These are phyloP conservation scores for Malurus cyaneus DNA, from an alignment of 2,113 vertebrate species.

Conservation along the genomic window DNA sequence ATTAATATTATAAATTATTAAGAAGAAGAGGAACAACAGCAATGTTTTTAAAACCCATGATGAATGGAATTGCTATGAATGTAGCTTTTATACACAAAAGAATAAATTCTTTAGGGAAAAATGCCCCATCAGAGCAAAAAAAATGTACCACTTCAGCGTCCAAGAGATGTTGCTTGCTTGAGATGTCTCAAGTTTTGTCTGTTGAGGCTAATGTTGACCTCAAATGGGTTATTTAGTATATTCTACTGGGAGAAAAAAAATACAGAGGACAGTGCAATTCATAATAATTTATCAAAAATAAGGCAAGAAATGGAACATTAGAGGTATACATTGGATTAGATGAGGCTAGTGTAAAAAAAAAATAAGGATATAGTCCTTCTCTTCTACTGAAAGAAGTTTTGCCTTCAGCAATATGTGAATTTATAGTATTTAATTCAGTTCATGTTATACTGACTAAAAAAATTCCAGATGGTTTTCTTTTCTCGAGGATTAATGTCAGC, in stretches of 20 bases:
- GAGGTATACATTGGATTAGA: neutral
- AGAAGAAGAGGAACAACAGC: neutral
- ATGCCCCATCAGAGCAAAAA: neutral
- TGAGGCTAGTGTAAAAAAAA: neutral
- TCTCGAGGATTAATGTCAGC: constrained; percentile 8
- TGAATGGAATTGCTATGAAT: neutral
- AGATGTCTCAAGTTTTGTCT: neutral
- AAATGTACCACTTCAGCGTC: neutral
- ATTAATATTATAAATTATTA: neutral
- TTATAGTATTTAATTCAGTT: neutral
- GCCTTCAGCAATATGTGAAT: neutral
- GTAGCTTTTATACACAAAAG: neutral
- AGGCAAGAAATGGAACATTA: neutral
- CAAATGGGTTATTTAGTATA: neutral
- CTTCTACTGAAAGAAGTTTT: neutral
- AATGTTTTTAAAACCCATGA: neutral
- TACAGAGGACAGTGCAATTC: neutral
- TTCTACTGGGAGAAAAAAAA: neutral
- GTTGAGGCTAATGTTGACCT: neutral
- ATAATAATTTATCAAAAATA: neutral
- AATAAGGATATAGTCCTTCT: neutral
- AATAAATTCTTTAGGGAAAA: neutral
- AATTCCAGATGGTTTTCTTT: constrained; percentile 44
- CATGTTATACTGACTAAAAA: neutral
- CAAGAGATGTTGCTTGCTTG: neutral